A percentile compares a stretch with the other conserved stretches of the same genome.
Evolutionary conservation across 2,888 invertebrate species (phyloP).

Genomic region (Scaeva pyrastri): DNA sequence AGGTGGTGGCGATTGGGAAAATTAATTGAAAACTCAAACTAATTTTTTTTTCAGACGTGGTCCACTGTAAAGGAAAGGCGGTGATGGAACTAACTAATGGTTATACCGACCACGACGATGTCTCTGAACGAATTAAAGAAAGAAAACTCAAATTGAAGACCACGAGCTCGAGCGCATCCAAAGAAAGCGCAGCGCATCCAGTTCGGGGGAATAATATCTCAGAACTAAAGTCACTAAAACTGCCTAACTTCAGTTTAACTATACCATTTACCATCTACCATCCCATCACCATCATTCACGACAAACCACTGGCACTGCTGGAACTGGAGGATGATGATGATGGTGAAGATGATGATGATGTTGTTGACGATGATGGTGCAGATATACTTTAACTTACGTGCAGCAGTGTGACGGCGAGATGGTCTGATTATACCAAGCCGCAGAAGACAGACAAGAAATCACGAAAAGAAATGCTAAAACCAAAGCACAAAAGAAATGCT

Average conservation of each 20-base stretch:
- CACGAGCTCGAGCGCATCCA: conserved; percentile 69
- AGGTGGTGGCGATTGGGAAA: conserved; percentile 54
- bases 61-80: conserved; percentile 12
- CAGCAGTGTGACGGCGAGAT: conserved; percentile 69
- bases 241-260: conserved; percentile 76
- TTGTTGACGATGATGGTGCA: conserved; percentile 64
- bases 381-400: conserved; percentile 53
- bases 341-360: conserved; percentile 36
- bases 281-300: conserved; percentile 51
- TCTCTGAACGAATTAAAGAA: conserved; percentile 53
- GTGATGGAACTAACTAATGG: conserved; percentile 61
- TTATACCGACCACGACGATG: conserved; percentile 62
- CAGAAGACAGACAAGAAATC: conserved; percentile 61
- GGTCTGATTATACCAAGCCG: conserved; percentile 65
- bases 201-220: conserved; percentile 81
- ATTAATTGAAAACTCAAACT: conserved; percentile 47
- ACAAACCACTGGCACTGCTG: conserved; percentile 12
- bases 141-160: conserved; percentile 54
- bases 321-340: conserved; percentile 17
- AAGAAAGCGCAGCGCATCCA: conserved; percentile 78
- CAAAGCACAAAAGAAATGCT: conserved; percentile 68
- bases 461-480: conserved; percentile 60
- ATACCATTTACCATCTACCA: conserved; percentile 46
- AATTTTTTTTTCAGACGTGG: conserved; percentile 35
- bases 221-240: conserved; percentile 82